Conservation (phyloP, 2,797 vertebrate species). For the Sebastes goodei region DNA sequence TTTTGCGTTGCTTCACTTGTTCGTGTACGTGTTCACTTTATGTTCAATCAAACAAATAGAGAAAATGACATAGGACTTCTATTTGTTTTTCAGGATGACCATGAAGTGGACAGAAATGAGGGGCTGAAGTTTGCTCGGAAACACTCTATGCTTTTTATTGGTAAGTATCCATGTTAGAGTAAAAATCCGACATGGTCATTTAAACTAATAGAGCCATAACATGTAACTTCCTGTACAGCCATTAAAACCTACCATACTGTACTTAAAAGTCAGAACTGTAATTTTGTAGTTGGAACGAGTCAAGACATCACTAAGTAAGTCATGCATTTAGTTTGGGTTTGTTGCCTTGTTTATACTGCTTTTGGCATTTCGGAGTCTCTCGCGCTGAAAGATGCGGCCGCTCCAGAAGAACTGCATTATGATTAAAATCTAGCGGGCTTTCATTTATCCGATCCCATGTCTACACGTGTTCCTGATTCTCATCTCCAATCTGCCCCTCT, state of each 20-base stretch:
- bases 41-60: not conserved
- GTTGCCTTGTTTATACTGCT: conserved; percentile 41
- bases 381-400: conserved; percentile 32
- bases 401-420: conserved; percentile 54
- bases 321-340: conserved; percentile 38
- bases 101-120: conserved; percentile 96
- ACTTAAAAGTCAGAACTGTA: conserved; percentile 32
- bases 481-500: conserved; percentile 53
- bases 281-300: conserved; percentile 42
- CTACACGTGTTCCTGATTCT: conserved; percentile 68
- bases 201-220: conserved; percentile 36
- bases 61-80: conserved; percentile 3
- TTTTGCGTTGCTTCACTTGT: not conserved
- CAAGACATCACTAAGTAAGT: conserved; percentile 22
- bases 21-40: too few relatives aligned
- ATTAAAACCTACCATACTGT: conserved; percentile 8
- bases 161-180: conserved; percentile 75
- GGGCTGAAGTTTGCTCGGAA: conserved; percentile 97
- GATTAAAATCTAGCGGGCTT: conserved; percentile 64
- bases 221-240: conserved; percentile 15
- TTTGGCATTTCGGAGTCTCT: conserved; percentile 16
- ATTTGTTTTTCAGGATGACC: conserved; percentile 88
- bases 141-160: conserved; percentile 99
- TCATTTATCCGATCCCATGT: conserved; percentile 65
- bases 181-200: conserved; percentile 22